Base-by-base conservation (phyloP, 2,113 vertebrate species). In the Equus quagga region DNA sequence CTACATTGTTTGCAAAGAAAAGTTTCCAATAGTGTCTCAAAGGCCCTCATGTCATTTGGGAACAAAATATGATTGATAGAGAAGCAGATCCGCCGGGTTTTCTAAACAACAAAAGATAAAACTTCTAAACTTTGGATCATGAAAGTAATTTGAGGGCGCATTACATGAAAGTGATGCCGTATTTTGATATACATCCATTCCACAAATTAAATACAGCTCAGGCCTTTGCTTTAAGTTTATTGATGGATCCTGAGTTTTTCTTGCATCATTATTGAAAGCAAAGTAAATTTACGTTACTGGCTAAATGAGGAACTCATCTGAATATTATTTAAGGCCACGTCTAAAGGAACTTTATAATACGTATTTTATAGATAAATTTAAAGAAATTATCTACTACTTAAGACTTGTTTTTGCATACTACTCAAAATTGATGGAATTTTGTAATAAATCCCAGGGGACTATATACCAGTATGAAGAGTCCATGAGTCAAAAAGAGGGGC, bases 391-490 rank as follows among this genome's bases (percentile, higher is more conserved):
- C 67, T 65, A 28, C 8, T 13, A 36, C 41, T 13, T 14, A 24
- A 3, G 28, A 46, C 18, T 9, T 33, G 26, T 58, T 76, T n/a
- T n/a, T 36, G 51, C 14, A n/a, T 6, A 11, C 62, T 1, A 1
- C 23, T 46, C 51, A 28, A 12, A 69, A 31, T 19, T 19, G 5
- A 17, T 1, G 19, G 24, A 33, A 2, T 18, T 17, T 11, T 14
- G 76, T 33, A 6, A 4, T 3, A 56, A 33, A 31, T 54, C 18
- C 75, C 17, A 2, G 31, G 58, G 13, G 21, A 4, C 1, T 2
- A 3, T 10, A 3, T 8, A 15, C 70, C 4, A 9, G 7, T 2
- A 0, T 4, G 8, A 21, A 41, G 51, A 13, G n/a, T 18, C 46
- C 4, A 0, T 10, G 8, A 6, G 8, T 36, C 4, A 78, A 9